Conservation (phyloP, 2,888 invertebrate genomes). For the Spialia ferax region DNA sequence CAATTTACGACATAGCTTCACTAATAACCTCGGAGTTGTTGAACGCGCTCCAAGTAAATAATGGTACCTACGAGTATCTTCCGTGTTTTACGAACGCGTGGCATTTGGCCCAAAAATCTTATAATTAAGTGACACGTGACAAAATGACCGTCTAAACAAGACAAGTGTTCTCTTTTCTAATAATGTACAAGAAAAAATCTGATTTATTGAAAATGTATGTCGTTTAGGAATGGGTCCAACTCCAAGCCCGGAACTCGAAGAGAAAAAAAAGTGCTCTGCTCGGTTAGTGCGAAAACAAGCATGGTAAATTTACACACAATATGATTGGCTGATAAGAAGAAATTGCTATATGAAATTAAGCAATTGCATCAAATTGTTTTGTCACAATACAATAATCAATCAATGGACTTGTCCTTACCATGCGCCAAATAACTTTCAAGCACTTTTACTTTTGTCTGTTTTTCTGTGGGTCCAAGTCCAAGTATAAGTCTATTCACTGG, state of each 20-base stretch:
- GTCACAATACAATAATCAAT: no score
- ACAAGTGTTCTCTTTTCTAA: slow-evolving; percentile 2
- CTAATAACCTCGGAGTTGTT: slow-evolving; percentile 72
- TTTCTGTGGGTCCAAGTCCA: no score
- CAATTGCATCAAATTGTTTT: no score
- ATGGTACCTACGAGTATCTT: slow-evolving; percentile 70
- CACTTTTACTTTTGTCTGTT: no score
- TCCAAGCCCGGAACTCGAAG: no score
- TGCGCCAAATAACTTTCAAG: no score
- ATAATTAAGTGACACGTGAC: slow-evolving; percentile 39
- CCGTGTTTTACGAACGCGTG: slow-evolving; percentile 67
- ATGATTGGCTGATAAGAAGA: no score
- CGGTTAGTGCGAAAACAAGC: no score
- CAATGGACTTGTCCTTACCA: no score
- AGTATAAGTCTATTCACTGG: not conserved
- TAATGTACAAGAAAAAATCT: not conserved
- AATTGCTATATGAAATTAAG: no score
- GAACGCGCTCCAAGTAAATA: slow-evolving; percentile 76
- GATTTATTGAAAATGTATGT: slow-evolving; percentile 9
- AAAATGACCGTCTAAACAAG: slow-evolving; percentile 27
- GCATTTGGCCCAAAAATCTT: slow-evolving; percentile 60
- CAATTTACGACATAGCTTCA: slow-evolving; percentile 63
- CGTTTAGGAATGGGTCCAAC: slow-evolving; percentile 7
- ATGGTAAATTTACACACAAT: no score
- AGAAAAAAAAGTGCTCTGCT: no score